A percentile compares a stretch with the other conserved stretches of the same genome.
Conservation (phyloP, 2,888 invertebrate genomes). For the Acanthosepion esculentum region DNA sequence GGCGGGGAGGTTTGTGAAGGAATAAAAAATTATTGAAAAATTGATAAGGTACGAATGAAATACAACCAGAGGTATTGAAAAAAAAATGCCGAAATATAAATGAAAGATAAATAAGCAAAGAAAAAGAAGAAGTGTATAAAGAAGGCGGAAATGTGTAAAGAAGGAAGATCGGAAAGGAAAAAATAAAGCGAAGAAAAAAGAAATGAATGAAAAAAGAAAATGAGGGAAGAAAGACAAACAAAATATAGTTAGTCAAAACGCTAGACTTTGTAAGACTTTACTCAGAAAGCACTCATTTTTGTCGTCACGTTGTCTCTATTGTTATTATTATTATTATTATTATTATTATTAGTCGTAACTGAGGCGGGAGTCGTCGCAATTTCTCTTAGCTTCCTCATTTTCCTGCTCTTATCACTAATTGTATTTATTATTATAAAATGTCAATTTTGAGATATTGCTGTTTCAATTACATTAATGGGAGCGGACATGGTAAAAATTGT, state of each 20-base stretch:
- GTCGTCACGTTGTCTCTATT: background rate
- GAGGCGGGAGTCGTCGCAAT: background rate
- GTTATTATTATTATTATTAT: background rate
- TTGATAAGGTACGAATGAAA: too few species aligned
- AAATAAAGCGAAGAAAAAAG: background rate
- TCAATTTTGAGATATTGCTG: constrained; percentile 33
- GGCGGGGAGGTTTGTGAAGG: too few species aligned
- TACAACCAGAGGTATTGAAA: background rate
- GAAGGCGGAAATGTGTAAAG: background rate
- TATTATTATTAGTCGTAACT: background rate
- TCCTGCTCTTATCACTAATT: background rate
- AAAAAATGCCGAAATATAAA: background rate
- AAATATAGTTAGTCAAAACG: background rate
- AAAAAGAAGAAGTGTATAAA: background rate
- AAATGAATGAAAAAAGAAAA: background rate
- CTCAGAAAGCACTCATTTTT: background rate
- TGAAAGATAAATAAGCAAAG: background rate
- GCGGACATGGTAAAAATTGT: background rate
- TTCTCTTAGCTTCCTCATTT: background rate
- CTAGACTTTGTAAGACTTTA: background rate
- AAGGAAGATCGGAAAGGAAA: background rate
- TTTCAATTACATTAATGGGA: constrained; percentile 22
- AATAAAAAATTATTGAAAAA: too few species aligned
- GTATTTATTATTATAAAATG: constrained; percentile 21
- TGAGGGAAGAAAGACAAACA: background rate